Base-by-base conservation (phyloP, 2,888 invertebrate genomes). In the Monoplex corrugatus region DNA sequence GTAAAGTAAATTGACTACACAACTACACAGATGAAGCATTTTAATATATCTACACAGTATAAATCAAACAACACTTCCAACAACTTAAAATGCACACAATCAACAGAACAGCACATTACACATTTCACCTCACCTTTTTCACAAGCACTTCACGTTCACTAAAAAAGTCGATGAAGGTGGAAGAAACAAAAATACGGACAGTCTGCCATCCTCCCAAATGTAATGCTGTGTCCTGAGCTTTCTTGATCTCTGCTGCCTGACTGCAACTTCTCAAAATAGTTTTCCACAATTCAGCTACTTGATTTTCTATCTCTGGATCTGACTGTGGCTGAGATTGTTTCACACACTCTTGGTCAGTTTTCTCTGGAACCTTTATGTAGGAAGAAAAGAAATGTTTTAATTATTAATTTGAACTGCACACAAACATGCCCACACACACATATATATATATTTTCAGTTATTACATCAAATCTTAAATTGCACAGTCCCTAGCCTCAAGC, bases 101-200 rank as follows among this genome's bases (percentile, higher is more conserved):
- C n/a, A n/a, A n/a, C n/a, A n/a, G n/a, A n/a, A n/a, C n/a, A n/a
- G n/a, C n/a, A n/a, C n/a, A n/a, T n/a, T n/a, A n/a, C n/a, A n/a
- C n/a, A n/a, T n/a, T n/a, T n/a, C 13, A 57, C 43, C 86, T 84
- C 90, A 95, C 95, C 94, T 95, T 94, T 92, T 95, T 95, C 10
- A 96, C 95, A 6, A 96, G 93, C 57, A 95, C 91, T 91, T 96
- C 95, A 86, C 96, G 93, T 89, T 96, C 96, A 88, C 92, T 93
- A 91, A 94, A 95, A 89, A 96, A 95, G 90, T 96, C 96, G 88
- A 93, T 95, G 91, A 96, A 96, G 44, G 96, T 96, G 88, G 95
- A 96, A 2, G 96, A 96, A 8, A 96, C 95, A 93, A 96, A 96
- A 35, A 96, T 92, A 35, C 95, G 91, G 10, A 95, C 93, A 88